phyloP scores from a whole-genome alignment of 1,140 invertebrate genomes.

The Rhagoletis zephyria region DNA sequence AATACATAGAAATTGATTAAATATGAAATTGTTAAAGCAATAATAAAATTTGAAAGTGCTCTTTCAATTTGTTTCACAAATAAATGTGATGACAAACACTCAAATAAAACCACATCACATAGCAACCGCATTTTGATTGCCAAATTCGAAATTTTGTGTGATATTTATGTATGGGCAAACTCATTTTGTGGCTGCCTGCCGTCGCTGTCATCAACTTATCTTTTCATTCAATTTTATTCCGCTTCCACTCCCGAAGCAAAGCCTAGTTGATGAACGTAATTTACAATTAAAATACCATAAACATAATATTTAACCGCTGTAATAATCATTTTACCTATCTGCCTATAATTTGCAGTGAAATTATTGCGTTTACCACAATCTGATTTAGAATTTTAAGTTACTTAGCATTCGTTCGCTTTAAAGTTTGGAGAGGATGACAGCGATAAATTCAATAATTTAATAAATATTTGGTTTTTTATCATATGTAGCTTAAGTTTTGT shows the following conservation, averaged over 20 bases:
- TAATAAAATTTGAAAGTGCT: background rate
- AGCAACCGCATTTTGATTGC: no score
- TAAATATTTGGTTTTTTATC: no score
- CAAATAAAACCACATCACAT: no score
- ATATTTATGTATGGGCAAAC: background rate
- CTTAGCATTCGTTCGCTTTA: no score
- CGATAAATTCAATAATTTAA: no score
- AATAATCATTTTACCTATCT: conserved; percentile 22
- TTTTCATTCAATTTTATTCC: background rate
- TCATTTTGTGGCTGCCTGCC: background rate
- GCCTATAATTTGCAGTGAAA: background rate
- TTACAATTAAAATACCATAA: conserved; percentile 9
- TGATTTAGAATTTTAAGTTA: background rate
- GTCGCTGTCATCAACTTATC: background rate
- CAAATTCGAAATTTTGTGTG: no score
- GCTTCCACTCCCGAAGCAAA: background rate
- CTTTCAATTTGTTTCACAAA: no score
- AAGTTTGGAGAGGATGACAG: no score
- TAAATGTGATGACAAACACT: no score
- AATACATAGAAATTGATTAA: background rate
- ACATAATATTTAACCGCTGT: background rate
- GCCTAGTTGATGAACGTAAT: background rate
- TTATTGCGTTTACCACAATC: background rate
- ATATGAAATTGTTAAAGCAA: background rate
- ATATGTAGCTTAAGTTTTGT: no score